Base-by-base conservation (phyloP, 1,140 invertebrate species). In the Drosophila asahinai region DNA sequence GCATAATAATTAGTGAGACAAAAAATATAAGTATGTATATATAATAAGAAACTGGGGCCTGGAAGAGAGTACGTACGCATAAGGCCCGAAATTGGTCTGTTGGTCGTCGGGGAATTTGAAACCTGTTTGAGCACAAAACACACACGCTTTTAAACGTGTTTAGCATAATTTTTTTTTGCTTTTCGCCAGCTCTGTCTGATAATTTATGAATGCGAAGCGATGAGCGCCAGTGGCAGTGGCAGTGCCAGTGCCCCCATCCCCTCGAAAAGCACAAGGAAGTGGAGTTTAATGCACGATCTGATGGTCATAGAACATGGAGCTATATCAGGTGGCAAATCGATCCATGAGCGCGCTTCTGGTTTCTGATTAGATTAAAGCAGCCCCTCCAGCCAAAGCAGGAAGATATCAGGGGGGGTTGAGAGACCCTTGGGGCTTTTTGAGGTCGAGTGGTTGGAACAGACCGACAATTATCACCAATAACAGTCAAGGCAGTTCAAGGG, bases 1-100 rank as follows among this genome's bases (percentile, higher is more conserved):
- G 86, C 86, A 90, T 90, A 90, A 90, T 90, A 90, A 90, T 90
- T 86, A 90, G 86, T 86, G 83, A 87, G 75, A 68, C 78, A 89
- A 83, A 89, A 86, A 17, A 15, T 6, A 63, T 22, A 22, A 30
- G 9, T 27, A 54, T 36, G 27, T 42, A 59, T 63, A 59, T 63
- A 68, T 51, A 68, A 70, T 52, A 55, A 59, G 74, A 57, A 78
- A 55, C 58, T 76, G 72, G 72, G 65, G 62, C 61, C 73, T 57
- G 51, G 38, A 58, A 42, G 58, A 61, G 54, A 60, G 80, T 72
- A 67, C 68, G 48, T 59, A 74, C 77, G 60, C 77, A 58, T 55
- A 82, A 80, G 75, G 48, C 81, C 77, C 77, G 52, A 84, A 84
- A 80, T 80, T 72, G 52, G 83, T 86, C 83, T 80, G 83, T 47